Percentiles rank a stretch among this genome's conserved stretches.
phyloP scores from a whole-genome alignment of 2,797 vertebrate species.

The Karalla daura region DNA sequence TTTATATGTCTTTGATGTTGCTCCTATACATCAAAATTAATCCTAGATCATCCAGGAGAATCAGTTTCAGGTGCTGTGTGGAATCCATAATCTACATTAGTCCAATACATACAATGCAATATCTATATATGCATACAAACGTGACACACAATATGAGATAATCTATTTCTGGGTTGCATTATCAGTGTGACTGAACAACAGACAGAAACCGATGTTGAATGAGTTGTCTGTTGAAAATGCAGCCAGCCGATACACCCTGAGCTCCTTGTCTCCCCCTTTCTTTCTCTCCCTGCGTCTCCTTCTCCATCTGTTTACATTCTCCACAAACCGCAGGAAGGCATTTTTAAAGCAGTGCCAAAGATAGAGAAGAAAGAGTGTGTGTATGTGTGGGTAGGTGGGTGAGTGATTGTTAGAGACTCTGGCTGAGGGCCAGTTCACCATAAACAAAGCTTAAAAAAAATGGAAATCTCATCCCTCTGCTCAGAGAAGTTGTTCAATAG shows the following conservation, averaged over 20 bases:
- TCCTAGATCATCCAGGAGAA: too few species aligned
- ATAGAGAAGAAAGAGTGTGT: constrained; percentile 43
- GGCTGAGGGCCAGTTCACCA: constrained; percentile 45
- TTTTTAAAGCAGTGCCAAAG: constrained; percentile 66
- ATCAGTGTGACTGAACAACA: background rate
- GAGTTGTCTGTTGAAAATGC: constrained; percentile 3
- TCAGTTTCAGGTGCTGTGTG: too few species aligned
- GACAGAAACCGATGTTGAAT: constrained; percentile 1
- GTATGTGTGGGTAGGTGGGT: constrained; percentile 37
- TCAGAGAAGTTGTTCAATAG: background rate
- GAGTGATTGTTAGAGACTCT: constrained; percentile 57
- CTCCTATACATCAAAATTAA: background rate
- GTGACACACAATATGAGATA: background rate
- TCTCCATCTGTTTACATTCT: constrained; percentile 68
- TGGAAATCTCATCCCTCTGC: constrained; percentile 47
- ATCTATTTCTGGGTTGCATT: background rate
- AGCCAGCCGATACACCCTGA: background rate
- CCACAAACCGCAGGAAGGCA: constrained; percentile 60
- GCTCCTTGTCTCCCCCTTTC: constrained; percentile 4
- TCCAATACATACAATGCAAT: background rate
- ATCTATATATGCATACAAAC: background rate
- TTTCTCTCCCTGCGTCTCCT: background rate
- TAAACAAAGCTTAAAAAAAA: constrained; percentile 62
- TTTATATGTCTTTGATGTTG: too few species aligned
- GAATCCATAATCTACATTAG: background rate